A percentile compares a stretch with the other conserved stretches of the same genome.
Conservation (phyloP, 2,888 invertebrate species). For the Watsonalla cultraria region DNA sequence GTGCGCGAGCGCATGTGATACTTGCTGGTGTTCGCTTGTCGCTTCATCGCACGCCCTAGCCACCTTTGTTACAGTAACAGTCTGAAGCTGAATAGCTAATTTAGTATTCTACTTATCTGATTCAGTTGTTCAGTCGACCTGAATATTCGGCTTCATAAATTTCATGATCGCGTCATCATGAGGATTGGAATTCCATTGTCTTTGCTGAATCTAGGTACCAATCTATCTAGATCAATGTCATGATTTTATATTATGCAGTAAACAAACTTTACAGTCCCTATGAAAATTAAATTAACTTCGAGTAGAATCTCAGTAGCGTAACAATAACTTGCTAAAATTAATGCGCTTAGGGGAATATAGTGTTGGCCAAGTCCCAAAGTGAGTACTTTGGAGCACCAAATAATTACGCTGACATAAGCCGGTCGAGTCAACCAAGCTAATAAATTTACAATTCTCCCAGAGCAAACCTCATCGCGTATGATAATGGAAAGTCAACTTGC, state of each 20-base stretch:
- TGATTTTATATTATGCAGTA: not conserved
- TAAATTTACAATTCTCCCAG: constrained; percentile 57
- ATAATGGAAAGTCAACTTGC: constrained; percentile 58
- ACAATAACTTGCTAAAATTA: constrained; percentile 29
- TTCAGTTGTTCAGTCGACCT: constrained; percentile 69
- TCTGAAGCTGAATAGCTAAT: constrained; percentile 62
- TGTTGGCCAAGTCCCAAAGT: constrained; percentile 29
- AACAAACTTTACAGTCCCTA: not conserved
- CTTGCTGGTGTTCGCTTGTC: constrained; percentile 52
- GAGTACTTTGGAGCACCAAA: constrained; percentile 27
- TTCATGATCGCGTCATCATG: constrained; percentile 45
- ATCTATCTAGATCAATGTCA: not conserved
- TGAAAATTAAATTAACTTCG: not conserved
- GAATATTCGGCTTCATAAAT: constrained; percentile 66
- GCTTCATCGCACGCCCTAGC: constrained; percentile 54
- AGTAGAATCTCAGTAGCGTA: not conserved
- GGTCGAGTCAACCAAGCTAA: constrained; percentile 31
- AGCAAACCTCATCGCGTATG: constrained; percentile 55
- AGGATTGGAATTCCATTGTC: constrained; percentile 55
- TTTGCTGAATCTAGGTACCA: constrained; percentile 19
- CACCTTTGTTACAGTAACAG: constrained; percentile 63
- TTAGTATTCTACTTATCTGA: constrained; percentile 67
- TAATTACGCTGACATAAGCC: constrained; percentile 17
- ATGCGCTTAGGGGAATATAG: constrained; percentile 40
- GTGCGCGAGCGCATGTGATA: not conserved